Base-by-base conservation (phyloP, 2,797 vertebrate species). In the Urophycis tenuis region DNA sequence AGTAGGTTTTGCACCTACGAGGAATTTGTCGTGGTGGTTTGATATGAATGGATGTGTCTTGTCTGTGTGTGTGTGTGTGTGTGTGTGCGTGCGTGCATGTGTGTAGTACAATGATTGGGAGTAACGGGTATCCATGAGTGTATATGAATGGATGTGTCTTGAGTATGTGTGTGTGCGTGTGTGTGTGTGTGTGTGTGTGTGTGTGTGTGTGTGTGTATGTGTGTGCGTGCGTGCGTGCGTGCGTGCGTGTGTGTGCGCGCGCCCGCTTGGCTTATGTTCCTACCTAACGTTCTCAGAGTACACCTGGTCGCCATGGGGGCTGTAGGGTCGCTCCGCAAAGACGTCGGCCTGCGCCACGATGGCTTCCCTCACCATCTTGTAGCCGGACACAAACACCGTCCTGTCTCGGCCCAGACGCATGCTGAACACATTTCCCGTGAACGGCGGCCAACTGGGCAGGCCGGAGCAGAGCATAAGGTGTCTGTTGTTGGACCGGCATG, bases 351-450 rank as follows among this genome's bases (percentile, higher is more conserved):
- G 93, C 72, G 89, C 90, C 34, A 94, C 85, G 0, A 96, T 87
- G 31, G 88, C 92, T 78, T 96, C 95, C 81, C 93, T 96, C 78
- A 94, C 85, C 90, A 93, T 82, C 70, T 80, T 87, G 78, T 94
- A 90, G 22, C 95, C 94, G 0, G 76, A 94, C 30, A 96, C 5
- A 22, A 92, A 0, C 73, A 97, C 92, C 0, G 85, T 7, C 1
- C 69, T 81, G 10, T 83, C 34, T 0, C 31, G 45, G 19, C 93
- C 93, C n/a, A 94, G 0, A 0, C 90, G 36, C 0, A 93, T 0
- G 80, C 90, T 85, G 19, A 95, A 87, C 76, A 97, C 53, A 14
- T 95, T 95, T 91, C 71, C 96, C 95, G 0, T 94, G 95, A 80
- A 88, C 92, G 74, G 92, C 84, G 73, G 25, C 88, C 0, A 93